phyloP scores from a whole-genome alignment of 1,140 invertebrate species.

The Neelides sp. region DNA sequence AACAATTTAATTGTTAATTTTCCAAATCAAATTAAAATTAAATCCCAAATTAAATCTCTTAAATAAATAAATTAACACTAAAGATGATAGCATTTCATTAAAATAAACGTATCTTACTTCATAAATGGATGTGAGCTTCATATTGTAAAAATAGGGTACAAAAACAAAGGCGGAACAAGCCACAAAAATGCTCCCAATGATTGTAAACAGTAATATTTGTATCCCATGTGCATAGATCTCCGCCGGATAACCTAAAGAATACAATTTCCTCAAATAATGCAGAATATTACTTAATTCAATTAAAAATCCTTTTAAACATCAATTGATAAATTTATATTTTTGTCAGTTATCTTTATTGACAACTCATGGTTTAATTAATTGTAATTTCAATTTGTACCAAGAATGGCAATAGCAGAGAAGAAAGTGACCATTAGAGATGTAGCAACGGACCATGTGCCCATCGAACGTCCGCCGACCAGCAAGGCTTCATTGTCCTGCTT shows the following conservation, averaged over 20 bases:
- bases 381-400: too few relatives aligned
- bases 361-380: too few relatives aligned
- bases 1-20: too few relatives aligned
- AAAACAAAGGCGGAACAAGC: constrained; percentile 14
- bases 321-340: too few relatives aligned
- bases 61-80: too few relatives aligned
- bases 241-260: constrained; percentile 13
- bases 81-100: too few relatives aligned
- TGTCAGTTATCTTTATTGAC: too few relatives aligned
- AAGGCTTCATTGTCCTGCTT: constrained; percentile 20
- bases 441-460: constrained; percentile 18
- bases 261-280: not conserved
- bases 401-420: constrained; percentile 23
- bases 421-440: constrained; percentile 22
- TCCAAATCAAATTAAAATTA: too few relatives aligned
- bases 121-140: constrained; percentile 20
- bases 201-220: constrained; percentile 15
- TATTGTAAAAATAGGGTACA: constrained; percentile 22
- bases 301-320: too few relatives aligned
- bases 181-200: constrained; percentile 4
- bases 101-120: too few relatives aligned
- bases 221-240: constrained; percentile 20
- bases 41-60: too few relatives aligned
- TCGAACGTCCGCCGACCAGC: constrained; percentile 21
- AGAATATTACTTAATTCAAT: too few relatives aligned